Conservation (phyloP, 2,797 vertebrate species). For the Paguma larvata region DNA sequence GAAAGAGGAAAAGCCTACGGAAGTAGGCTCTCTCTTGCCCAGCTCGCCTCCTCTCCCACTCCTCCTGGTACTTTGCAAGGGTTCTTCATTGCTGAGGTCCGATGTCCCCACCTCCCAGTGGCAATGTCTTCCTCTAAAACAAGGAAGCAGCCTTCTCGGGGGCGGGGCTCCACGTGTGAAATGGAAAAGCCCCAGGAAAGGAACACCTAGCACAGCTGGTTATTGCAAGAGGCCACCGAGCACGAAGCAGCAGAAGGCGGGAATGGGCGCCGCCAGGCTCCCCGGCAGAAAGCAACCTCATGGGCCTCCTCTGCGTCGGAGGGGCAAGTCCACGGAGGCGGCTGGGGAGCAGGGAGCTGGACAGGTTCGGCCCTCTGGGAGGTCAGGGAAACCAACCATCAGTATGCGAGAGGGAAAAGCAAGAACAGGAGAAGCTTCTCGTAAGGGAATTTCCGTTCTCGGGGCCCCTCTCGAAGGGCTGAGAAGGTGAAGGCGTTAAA, state of each 20-base stretch:
- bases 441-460: slow-evolving; percentile 73
- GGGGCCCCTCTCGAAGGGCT: slow-evolving; percentile 54
- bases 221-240: slow-evolving; percentile 66
- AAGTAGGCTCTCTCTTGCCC: slow-evolving; percentile 55
- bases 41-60: slow-evolving; percentile 42
- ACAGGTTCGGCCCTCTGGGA: slow-evolving; percentile 30
- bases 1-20: slow-evolving; percentile 56
- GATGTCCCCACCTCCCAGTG: slow-evolving; percentile 60
- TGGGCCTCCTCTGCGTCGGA: neutral
- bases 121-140: slow-evolving; percentile 89
- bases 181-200: slow-evolving; percentile 68
- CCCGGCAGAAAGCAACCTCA: slow-evolving; percentile 33
- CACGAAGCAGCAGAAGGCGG: slow-evolving; percentile 61
- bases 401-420: slow-evolving; percentile 58
- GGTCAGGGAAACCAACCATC: slow-evolving; percentile 68
- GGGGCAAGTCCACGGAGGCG: slow-evolving; percentile 24
- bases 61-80: slow-evolving; percentile 27
- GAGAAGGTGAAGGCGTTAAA: slow-evolving; percentile 63
- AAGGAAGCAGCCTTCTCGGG: slow-evolving; percentile 86
- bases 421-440: slow-evolving; percentile 66
- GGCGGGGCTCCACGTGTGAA: slow-evolving; percentile 63
- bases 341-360: slow-evolving; percentile 29
- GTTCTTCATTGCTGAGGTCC: slow-evolving; percentile 59
- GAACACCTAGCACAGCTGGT: slow-evolving; percentile 66
- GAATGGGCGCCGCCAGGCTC: slow-evolving; percentile 31